phyloP scores from a whole-genome alignment of 2,888 invertebrate genomes.

The Tortricodes alternella region DNA sequence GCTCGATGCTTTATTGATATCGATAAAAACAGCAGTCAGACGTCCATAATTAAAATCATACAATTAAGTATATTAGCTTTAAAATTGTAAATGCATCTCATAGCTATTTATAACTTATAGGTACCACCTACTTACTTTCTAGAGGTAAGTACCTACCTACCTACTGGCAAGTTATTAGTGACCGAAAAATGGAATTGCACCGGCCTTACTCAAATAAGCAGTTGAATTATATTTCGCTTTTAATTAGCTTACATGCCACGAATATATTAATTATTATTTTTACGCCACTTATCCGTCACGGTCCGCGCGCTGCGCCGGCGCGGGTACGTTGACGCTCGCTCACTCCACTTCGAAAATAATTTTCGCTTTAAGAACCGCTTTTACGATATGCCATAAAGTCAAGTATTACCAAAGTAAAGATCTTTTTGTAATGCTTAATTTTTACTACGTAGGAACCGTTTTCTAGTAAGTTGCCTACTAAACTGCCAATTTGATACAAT shows the following conservation, averaged over 20 bases:
- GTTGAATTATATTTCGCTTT: constrained; percentile 52
- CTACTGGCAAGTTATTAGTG: background rate
- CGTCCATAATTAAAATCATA: no score
- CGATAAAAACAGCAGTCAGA: no score
- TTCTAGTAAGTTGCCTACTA: background rate
- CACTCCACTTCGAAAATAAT: constrained; percentile 39
- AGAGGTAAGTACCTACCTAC: background rate
- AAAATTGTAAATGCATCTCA: no score
- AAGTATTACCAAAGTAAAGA: constrained; percentile 6
- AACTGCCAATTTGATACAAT: background rate
- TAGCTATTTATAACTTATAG: no score
- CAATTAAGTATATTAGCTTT: no score
- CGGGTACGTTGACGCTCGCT: constrained; percentile 58
- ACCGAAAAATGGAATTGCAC: constrained; percentile 12
- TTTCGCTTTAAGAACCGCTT: constrained; percentile 45
- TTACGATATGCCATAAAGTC: constrained; percentile 30
- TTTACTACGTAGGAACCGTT: background rate
- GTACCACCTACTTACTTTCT: background rate
- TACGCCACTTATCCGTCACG: constrained; percentile 67
- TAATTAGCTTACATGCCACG: constrained; percentile 66
- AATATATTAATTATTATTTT: constrained; percentile 66
- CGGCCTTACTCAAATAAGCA: constrained; percentile 24
- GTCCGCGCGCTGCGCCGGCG: constrained; percentile 50
- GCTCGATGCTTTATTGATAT: no score
- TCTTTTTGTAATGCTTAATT: background rate